Percentiles rank a stretch among this genome's conserved stretches.
Conservation (phyloP, 2,888 invertebrate species). For the Seira ritae region DNA sequence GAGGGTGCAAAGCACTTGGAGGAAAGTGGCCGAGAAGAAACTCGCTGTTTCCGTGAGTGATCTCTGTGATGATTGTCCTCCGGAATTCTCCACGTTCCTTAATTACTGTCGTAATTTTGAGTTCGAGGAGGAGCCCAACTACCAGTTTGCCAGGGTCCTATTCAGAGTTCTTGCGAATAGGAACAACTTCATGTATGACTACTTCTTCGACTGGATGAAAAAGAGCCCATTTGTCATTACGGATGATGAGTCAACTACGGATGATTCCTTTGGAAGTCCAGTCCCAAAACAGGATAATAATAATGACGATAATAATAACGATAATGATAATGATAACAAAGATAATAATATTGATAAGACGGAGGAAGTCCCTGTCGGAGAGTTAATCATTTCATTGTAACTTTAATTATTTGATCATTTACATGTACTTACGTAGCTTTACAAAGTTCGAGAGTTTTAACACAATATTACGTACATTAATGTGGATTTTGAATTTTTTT, state of each 20-base stretch:
- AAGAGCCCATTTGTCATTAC: not conserved
- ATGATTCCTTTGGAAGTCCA: not conserved
- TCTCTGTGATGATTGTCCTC: not conserved
- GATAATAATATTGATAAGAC: too few species aligned
- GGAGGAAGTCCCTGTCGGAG: too few species aligned
- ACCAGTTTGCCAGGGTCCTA: not conserved
- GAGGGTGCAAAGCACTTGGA: not conserved
- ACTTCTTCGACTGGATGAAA: conserved; percentile 23
- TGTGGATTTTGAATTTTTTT: too few species aligned
- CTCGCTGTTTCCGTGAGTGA: not conserved
- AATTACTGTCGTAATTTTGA: conserved; percentile 22
- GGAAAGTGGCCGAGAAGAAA: conserved; percentile 6
- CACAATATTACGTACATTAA: too few species aligned
- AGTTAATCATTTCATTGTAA: not conserved
- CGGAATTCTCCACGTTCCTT: not conserved
- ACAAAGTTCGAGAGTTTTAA: too few species aligned
- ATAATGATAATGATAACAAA: too few species aligned
- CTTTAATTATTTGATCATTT: too few species aligned
- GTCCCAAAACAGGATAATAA: not conserved
- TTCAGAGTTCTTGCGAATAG: not conserved
- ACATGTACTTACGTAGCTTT: too few species aligned
- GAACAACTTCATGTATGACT: not conserved
- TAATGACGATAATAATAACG: not conserved
- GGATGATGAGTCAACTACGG: not conserved
- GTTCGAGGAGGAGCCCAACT: conserved; percentile 19